Evolutionary conservation across 1,140 invertebrate genomes (phyloP).

Genomic region (Acromyrmex charruanus): DNA sequence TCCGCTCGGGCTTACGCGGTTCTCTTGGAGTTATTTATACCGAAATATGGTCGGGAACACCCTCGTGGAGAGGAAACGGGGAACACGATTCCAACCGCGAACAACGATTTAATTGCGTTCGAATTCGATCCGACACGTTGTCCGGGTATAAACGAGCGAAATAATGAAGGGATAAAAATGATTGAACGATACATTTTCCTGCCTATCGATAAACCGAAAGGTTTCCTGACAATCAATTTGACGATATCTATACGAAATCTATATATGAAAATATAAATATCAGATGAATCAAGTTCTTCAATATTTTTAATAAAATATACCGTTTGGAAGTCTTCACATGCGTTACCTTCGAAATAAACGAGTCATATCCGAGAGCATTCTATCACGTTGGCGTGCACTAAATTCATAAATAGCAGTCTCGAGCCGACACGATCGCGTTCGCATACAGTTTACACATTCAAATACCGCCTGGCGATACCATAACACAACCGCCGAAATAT

Average conservation of each 20-base stretch:
- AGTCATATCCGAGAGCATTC: neutral
- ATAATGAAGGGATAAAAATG: neutral
- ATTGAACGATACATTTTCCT: neutral
- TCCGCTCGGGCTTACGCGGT: slow-evolving; percentile 39
- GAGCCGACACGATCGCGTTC: slow-evolving; percentile 1
- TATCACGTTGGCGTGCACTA: slow-evolving; percentile 19
- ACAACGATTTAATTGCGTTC: slow-evolving; percentile 40
- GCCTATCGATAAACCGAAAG: neutral
- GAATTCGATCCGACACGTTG: slow-evolving; percentile 11
- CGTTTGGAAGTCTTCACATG: neutral
- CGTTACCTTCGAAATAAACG: slow-evolving; percentile 20
- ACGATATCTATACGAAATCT: neutral
- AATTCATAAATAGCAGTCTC: slow-evolving; percentile 46
- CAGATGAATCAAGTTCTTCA: neutral
- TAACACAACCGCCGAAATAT: slow-evolving; percentile 23
- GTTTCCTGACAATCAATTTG: neutral
- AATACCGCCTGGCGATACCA: slow-evolving; percentile 3
- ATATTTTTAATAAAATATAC: neutral
- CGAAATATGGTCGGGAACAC: slow-evolving; percentile 63
- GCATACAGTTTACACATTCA: slow-evolving; percentile 3
- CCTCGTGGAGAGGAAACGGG: slow-evolving; percentile 2
- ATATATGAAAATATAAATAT: neutral
- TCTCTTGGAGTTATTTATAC: slow-evolving; percentile 76
- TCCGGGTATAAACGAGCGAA: neutral
- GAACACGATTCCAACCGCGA: slow-evolving; percentile 16